Base-by-base conservation (phyloP, 2,888 invertebrate genomes). In the Metacarcinus magister region DNA sequence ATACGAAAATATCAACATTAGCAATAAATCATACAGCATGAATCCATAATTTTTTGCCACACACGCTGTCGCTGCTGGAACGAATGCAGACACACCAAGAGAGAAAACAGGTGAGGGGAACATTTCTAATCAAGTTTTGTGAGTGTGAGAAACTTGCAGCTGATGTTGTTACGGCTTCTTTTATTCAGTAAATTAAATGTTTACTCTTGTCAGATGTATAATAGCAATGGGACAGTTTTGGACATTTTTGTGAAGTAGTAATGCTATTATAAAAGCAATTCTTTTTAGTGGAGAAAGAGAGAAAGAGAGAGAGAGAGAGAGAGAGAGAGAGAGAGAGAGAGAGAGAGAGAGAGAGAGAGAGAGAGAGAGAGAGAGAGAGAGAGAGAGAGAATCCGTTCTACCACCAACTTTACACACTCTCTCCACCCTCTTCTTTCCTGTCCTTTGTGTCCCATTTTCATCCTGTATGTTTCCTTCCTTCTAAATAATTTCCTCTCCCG, bases 281-380 rank as follows among this genome's bases (percentile, higher is more conserved):
- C 7, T 60, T 0, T 67, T 23, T 3, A 23, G 5, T 0, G 23
- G 23, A 23, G 67, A 67, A 23, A 67, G 67, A 67, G 67, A 67
- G 67, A 67, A 23, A 67, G 67, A 67, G 67, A 67, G 67, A 67
- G 67, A 67, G 67, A 67, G 67, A 67, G 67, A 67, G 67, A 67
- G 67, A 67, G 67, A 67, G 67, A 67, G 67, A 67, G 67, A 67
- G 67, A 67, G 67, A 60, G 60, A 60, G 60, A 60, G 60, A 60
- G 60, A 60, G 60, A 60, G 60, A 60, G 60, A 60, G 60, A 60
- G 60, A 60, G 60, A 60, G 60, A 60, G 60, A 60, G 60, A 60
- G 60, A 60, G 60, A 60, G 60, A 60, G 60, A 60, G 60, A 60
- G 60, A 60, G 60, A 60, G 60, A 60, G 13, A 60, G 60, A 60